Evolutionary conservation across 2,797 vertebrate genomes (phyloP).

Genomic region (Cuniculus paca): DNA sequence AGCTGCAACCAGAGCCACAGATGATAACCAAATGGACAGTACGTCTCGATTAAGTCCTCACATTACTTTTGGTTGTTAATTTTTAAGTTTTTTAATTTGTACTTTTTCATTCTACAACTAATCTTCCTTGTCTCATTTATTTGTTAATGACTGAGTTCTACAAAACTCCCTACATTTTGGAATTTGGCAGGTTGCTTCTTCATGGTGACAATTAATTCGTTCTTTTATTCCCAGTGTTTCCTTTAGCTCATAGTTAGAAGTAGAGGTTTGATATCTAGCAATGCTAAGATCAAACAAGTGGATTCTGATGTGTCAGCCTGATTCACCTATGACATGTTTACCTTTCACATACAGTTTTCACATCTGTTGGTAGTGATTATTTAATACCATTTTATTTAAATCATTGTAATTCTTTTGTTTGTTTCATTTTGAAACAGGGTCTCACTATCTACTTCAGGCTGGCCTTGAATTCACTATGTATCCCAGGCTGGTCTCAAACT

Average conservation of each 20-base stretch:
- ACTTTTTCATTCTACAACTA: background rate
- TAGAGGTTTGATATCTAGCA: background rate
- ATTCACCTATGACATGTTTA: background rate
- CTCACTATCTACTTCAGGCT: too few species aligned
- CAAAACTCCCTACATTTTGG: background rate
- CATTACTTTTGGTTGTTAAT: background rate
- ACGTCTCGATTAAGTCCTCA: background rate
- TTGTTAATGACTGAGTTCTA: background rate
- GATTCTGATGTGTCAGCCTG: background rate
- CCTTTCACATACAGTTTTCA: conserved; percentile 9
- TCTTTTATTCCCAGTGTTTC: background rate
- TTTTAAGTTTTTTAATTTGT: background rate
- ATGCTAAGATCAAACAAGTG: background rate
- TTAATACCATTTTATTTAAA: conserved; percentile 17
- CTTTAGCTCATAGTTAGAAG: background rate
- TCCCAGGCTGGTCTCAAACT: too few species aligned
- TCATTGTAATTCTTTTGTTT: background rate
- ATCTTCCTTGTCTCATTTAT: background rate
- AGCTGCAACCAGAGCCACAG: background rate
- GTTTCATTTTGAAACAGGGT: background rate
- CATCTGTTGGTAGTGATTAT: conserved; percentile 15
- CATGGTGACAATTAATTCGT: background rate
- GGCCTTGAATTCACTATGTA: too few species aligned
- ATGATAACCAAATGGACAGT: background rate
- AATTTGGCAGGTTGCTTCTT: background rate